Evolutionary conservation across 2,888 invertebrate species (phyloP).

Genomic region (Megaustenia siamemsis): DNA sequence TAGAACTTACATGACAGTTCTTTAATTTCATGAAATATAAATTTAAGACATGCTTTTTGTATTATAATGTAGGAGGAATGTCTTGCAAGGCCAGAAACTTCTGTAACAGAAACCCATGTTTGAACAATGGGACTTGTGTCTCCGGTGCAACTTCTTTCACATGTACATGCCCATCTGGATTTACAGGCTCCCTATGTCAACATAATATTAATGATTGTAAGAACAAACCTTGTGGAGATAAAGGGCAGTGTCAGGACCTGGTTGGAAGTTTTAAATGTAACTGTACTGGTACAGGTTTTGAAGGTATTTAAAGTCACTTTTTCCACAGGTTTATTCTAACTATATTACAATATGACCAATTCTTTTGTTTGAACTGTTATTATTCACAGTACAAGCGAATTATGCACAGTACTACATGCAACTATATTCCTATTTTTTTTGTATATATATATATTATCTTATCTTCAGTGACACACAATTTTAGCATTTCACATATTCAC

Average conservation of each 20-base stretch:
- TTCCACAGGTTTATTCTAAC: background rate
- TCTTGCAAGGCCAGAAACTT: constrained; percentile 55
- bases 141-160: constrained; percentile 48
- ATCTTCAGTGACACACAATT: too few species aligned
- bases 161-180: constrained; percentile 66
- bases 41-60: too few species aligned
- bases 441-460: too few species aligned
- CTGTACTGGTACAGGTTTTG: constrained; percentile 65
- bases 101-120: constrained; percentile 61
- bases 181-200: constrained; percentile 67
- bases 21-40: too few species aligned
- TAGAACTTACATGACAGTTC: too few species aligned
- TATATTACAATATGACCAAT: too few species aligned
- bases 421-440: too few species aligned
- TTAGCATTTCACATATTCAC: too few species aligned
- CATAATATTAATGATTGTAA: constrained; percentile 86
- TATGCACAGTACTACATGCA: too few species aligned
- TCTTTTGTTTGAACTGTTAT: too few species aligned
- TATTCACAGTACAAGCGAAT: too few species aligned
- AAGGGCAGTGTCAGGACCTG: constrained; percentile 83
- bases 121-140: constrained; percentile 58
- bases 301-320: constrained; percentile 55
- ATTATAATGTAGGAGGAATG: too few species aligned
- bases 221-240: constrained; percentile 91
- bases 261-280: constrained; percentile 62